Evolutionary conservation across 92 coral and sea anemone species (phyloP).

Genomic region (Porites divaricata): DNA sequence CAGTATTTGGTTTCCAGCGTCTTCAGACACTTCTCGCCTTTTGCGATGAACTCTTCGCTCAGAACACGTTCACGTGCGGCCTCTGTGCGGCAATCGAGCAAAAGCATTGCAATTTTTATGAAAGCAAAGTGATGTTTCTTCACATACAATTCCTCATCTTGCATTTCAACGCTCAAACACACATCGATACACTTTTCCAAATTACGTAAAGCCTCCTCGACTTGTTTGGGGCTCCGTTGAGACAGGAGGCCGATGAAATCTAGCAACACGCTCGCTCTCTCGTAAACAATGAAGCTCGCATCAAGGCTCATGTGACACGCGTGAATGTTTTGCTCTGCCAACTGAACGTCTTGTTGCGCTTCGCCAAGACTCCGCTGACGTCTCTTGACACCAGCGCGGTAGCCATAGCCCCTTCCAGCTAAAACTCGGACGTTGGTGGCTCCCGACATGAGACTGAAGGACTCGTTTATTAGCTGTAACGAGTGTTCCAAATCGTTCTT

Average conservation of each 20-base stretch:
- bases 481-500: slow-evolving; percentile 51
- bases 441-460: slow-evolving; percentile 9
- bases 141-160: slow-evolving; percentile 48
- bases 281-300: slow-evolving; percentile 62
- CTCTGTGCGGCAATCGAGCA: slow-evolving; percentile 76
- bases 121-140: slow-evolving; percentile 83
- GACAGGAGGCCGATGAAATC: slow-evolving; percentile 56
- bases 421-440: slow-evolving; percentile 31
- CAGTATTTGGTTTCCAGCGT: slow-evolving; percentile 52
- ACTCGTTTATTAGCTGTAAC: slow-evolving; percentile 40
- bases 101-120: slow-evolving; percentile 71
- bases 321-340: slow-evolving; percentile 55
- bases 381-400: slow-evolving; percentile 67
- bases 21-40: slow-evolving; percentile 63
- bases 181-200: slow-evolving; percentile 66
- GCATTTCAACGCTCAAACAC: slow-evolving; percentile 45
- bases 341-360: slow-evolving; percentile 43
- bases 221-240: not conserved
- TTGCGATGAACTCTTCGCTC: slow-evolving; percentile 45
- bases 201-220: slow-evolving; percentile 32
- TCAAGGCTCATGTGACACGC: slow-evolving; percentile 51
- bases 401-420: slow-evolving; percentile 51
- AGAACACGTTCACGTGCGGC: slow-evolving; percentile 67
- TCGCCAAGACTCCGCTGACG: slow-evolving; percentile 62
- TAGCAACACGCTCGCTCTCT: slow-evolving; percentile 68